Evolutionary conservation across 2,888 invertebrate species (phyloP), one percentile per base, ranked within the genome.

Genomic region (Lithophane semibrunnea): DNA sequence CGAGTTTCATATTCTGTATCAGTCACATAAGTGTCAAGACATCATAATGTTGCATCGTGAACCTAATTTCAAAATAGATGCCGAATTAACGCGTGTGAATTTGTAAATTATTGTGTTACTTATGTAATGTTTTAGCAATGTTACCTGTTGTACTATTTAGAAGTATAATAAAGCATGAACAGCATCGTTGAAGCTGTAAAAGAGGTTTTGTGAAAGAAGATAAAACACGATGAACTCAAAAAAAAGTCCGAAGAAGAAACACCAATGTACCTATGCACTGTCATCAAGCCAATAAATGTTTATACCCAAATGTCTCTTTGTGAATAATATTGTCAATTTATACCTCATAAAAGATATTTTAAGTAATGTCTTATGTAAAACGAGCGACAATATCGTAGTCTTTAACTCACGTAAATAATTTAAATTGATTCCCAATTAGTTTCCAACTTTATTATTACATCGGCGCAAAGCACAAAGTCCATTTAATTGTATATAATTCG

Each of bases 51-150:
- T 75, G 73, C 79, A 73, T 78, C 42, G 74, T 70, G 77, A 67
- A 80, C 80, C 84, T 79, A 79, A 79, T 88, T 88, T 86, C 88
- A 81, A 66, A 83, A 86, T 80, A 70, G 64, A 66, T 8, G 47
- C 83, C 79, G 47, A 80, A 83, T 77, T 84, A 78, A 77, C 69
- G 66, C 86, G 86, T 87, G 84, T 84, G 86, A 87, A 84, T 79
- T 84, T 78, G 79, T 76, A 73, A 80, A 82, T 68, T 79, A 81
- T 87, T 83, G 71, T 73, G n/a, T 86, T 77, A 82, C 44, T n/a
- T 82, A 56, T 56, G 54, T 79, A 54, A 70, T n/a, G 16, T 44
- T 60, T 73, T 78, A 74, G 73, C 70, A 83, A 86, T 67, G 2
- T 37, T 77, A 54, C 47, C 70, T 56, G 37, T 54, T 52, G 58